Base-by-base conservation (phyloP, 2,113 vertebrate species). In the Phylloscopus trochilus region DNA sequence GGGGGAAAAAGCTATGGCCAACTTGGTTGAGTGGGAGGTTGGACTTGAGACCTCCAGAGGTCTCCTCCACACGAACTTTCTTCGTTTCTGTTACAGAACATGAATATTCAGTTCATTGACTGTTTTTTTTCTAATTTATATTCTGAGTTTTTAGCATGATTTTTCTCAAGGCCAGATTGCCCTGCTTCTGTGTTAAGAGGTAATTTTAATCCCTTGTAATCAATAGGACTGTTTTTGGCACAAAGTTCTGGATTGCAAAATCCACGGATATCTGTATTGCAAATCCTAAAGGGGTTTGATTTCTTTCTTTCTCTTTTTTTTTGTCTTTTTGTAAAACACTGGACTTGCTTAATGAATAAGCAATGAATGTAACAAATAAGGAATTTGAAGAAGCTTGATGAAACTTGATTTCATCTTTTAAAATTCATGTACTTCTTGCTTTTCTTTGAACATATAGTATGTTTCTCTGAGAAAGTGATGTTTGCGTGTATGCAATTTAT, bases 141-240 rank as follows among this genome's bases (percentile, higher is more conserved):
- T 95, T 90, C 90, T 52, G 47, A 68, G 64, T 12, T 76, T 91
- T 93, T 81, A 30, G 64, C 13, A 11, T 60, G 56, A 72, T 92
- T 94, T 95, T 92, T 62, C 80, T 95, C 58, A 95, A 88, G 90
- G 90, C 83, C 49, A 73, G 44, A 67, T 93, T 89, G 85, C 73
- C 28, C 62, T 82, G 68, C 46, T 53, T 86, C 83, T 81, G 18
- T 64, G 49, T 93, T 87, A 86, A 94, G 83, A 70, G 79, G 66
- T 90, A 43, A 90, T 95, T 93, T 92, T 93, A 95, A 94, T 96
- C 88, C 52, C 43, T 43, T 69, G 8, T 89, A 93, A 94, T 92
- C 93, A 89, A 93, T 89, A 81, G 20, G 37, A 51, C 41, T 84
- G 52, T 70, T 88, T 95, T 88, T 68, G 80, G 56, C 52, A 69